Evolutionary conservation across 2,113 vertebrate genomes (phyloP).

Genomic region (Forbesichthys papilliferus): DNA sequence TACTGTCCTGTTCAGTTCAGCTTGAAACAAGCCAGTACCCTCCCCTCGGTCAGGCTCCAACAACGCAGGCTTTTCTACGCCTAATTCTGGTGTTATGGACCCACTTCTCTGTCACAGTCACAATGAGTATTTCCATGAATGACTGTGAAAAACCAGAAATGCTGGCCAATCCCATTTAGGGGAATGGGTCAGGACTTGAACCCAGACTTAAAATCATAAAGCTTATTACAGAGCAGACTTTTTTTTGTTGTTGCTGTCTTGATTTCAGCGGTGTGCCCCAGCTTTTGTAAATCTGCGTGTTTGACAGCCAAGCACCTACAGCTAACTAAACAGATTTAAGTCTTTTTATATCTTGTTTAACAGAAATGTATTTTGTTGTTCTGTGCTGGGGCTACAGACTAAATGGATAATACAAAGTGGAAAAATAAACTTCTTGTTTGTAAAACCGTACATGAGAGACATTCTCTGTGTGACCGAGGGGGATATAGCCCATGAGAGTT

Average conservation of each 20-base stretch:
- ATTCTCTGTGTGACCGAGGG: constrained; percentile 44
- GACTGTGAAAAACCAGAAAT: constrained; percentile 47
- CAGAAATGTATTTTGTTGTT: constrained; percentile 30
- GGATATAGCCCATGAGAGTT: neutral
- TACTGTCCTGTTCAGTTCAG: constrained; percentile 90
- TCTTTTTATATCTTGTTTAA: constrained; percentile 18
- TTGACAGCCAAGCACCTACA: constrained; percentile 45
- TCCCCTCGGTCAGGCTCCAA: constrained; percentile 30
- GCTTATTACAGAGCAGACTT: constrained; percentile 49
- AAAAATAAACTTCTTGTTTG: neutral
- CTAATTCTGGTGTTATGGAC: constrained; percentile 63
- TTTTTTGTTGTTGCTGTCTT: neutral
- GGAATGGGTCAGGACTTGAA: constrained; percentile 47
- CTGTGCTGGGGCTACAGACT: constrained; percentile 7
- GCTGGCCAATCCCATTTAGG: constrained; percentile 49
- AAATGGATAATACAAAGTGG: constrained; percentile 9
- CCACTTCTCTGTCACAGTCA: constrained; percentile 39
- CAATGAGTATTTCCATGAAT: constrained; percentile 59
- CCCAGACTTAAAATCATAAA: constrained; percentile 55
- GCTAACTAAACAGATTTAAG: constrained; percentile 27
- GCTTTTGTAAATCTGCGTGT: constrained; percentile 39
- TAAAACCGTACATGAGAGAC: constrained; percentile 29
- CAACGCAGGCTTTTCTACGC: constrained; percentile 58
- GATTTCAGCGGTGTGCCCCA: constrained; percentile 24
- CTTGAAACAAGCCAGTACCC: constrained; percentile 82